Percentiles rank a stretch among this genome's conserved stretches.
Evolutionary conservation across 1,140 invertebrate genomes (phyloP).

Genomic region (Varroa destructor): DNA sequence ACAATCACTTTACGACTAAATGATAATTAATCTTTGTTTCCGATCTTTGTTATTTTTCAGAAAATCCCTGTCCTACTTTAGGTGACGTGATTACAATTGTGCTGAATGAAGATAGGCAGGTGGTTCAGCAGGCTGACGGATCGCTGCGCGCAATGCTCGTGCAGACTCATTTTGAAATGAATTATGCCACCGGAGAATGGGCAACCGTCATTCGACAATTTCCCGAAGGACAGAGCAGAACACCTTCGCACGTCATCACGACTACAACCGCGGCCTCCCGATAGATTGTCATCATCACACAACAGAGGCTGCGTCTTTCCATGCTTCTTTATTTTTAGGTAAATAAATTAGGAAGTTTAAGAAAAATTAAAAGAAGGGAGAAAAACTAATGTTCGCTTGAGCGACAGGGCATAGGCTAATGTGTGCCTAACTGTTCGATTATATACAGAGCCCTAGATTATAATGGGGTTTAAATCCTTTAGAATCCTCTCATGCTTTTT

Average conservation of each 20-base stretch:
- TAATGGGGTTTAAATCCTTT: too few relatives aligned
- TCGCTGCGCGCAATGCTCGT: constrained; percentile 59
- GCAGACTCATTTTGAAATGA: constrained; percentile 92
- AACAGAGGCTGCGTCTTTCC: too few relatives aligned
- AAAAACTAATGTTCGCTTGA: too few relatives aligned
- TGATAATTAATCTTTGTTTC: constrained; percentile 1
- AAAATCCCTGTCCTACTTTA: constrained; percentile 83
- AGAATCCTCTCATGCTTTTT: too few relatives aligned
- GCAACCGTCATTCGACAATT: constrained; percentile 1
- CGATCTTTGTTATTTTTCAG: constrained; percentile 45
- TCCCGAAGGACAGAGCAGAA: constrained; percentile 3
- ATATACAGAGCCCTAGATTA: too few relatives aligned
- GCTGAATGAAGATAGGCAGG: constrained; percentile 71
- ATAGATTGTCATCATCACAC: background rate
- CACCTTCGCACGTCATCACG: constrained; percentile 12
- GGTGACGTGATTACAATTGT: constrained; percentile 85
- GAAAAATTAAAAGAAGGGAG: too few relatives aligned
- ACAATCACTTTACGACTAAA: too few relatives aligned
- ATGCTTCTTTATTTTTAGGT: too few relatives aligned
- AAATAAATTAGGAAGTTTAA: too few relatives aligned
- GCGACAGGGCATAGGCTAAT: too few relatives aligned
- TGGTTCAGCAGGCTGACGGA: constrained; percentile 53
- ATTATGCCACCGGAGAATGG: constrained; percentile 86
- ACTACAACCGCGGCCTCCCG: background rate
- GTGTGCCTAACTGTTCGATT: too few relatives aligned